Evolutionary conservation across 2,797 vertebrate species (phyloP).

Genomic region (Chiloscyllium punctatum): DNA sequence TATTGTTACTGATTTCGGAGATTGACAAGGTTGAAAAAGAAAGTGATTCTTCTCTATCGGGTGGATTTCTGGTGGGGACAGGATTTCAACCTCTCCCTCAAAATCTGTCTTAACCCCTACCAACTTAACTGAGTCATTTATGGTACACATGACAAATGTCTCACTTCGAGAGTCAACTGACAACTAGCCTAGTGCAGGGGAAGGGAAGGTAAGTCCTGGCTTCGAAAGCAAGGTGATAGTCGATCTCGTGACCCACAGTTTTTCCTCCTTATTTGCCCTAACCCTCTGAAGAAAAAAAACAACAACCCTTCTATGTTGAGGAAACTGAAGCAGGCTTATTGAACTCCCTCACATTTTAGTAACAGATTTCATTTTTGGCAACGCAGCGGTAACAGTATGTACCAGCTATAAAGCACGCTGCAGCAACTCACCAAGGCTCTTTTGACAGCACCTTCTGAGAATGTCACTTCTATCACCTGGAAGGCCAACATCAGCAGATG

Average conservation of each 20-base stretch:
- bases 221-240: background rate
- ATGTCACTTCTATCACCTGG: no score
- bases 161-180: background rate
- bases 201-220: background rate
- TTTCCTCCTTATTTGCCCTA: background rate
- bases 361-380: background rate
- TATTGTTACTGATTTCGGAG: background rate
- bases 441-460: no score
- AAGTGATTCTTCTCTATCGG: background rate
- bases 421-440: no score
- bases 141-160: background rate
- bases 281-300: background rate
- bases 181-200: background rate
- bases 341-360: background rate
- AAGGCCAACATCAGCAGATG: no score
- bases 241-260: background rate
- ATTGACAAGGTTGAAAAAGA: background rate
- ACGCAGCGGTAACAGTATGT: no score
- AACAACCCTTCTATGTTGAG: background rate
- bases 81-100: background rate
- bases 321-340: background rate
- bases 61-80: background rate
- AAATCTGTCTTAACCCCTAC: background rate
- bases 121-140: background rate
- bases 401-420: no score